Base-by-base conservation (phyloP, 2,797 vertebrate species). In the Megaceryle alcyon region DNA sequence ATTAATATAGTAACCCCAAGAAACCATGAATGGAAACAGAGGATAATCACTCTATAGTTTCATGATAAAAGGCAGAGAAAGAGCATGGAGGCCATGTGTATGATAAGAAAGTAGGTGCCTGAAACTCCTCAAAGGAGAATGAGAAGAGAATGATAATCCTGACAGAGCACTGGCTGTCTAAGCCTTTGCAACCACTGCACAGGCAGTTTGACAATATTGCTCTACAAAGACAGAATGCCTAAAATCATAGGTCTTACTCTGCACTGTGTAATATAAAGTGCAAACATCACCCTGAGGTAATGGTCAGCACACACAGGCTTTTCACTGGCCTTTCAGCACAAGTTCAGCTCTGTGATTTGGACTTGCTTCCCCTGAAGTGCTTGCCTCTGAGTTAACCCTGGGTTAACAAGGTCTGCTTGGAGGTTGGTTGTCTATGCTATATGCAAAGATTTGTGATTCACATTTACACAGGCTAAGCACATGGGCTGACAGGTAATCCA, bases 121-220 rank as follows among this genome's bases (percentile, higher is more conserved):
- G 21, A 59, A 88, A 48, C 23, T 80, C 3, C 14, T 35, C n/a
- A 48, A 69, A 66, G 14, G 22, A 79, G 21, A 69, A 44, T 19
- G 49, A 25, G 16, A 82, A 56, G 17, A 65, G 3, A 14, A 15
- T 4, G 43, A 33, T 16, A 69, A 78, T 59, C 23, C 23, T 69
- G 28, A 26, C 1, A 2, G 41, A 91, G 25, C 14, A 16, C 14
- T 51, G 29, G 6, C 14, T 92, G 20, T 72, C 46, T 60, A 6
- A 2, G 3, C 13, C 13, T 57, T 64, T 75, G 26, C 39, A 54
- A 46, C 43, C 18, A 7, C 10, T 43, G 16, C 23, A 37, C 25
- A 23, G 44, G 60, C 9, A 73, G 22, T 31, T 53, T 66, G 53
- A 31, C 20, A 59, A 14, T 8, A 25, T 41, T 0, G 0, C 20